Evolutionary conservation across 2,113 vertebrate species (phyloP), one percentile per base, ranked within the genome.

Genomic region (Odocoileus hemionus): DNA sequence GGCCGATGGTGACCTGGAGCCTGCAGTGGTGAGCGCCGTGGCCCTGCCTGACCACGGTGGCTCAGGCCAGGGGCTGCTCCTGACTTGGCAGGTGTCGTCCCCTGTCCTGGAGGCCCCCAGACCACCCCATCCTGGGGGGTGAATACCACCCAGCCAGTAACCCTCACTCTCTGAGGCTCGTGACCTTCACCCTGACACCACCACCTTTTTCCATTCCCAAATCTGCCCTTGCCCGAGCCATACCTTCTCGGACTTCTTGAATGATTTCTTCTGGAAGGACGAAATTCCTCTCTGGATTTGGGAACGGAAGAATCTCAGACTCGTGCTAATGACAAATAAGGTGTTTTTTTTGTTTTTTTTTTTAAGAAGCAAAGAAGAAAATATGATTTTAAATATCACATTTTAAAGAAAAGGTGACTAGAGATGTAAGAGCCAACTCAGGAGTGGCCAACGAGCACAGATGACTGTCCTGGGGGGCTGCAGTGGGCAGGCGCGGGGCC

Each of bases 181-280:
- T 0, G 74, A 10, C 55, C 47, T 36, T n/a, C 50, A 17, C 67
- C 55, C 47, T 17, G 21, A 54, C 52, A 23, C 23, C 89, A 23
- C 60, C 5, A 1, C 84, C 70, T 21, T 21, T 39, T 30, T 39
- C 23, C 2, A n/a, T 1, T n/a, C 86, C 64, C 88, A 28, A 26
- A 80, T 3, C 54, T 57, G 60, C 2, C 58, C 55, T 17, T 2
- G 1, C 25, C 33, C 0, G 1, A 57, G 60, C 84, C 98, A 98
- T 97, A 99, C 99, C 99, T 99, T 99, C 99, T 98, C 99, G 99
- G 60, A 99, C 99, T 78, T 99, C 99, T 97, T 99, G 99, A 98
- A 99, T 99, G 98, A 99, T 99, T 97, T 99, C 99, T 0, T 99
- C 99, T 0, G 99, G 99, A 90, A 99, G 99, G 95, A 98, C 99